Evolutionary conservation across 2,113 vertebrate species (phyloP).

Genomic region (Cariama cristata): DNA sequence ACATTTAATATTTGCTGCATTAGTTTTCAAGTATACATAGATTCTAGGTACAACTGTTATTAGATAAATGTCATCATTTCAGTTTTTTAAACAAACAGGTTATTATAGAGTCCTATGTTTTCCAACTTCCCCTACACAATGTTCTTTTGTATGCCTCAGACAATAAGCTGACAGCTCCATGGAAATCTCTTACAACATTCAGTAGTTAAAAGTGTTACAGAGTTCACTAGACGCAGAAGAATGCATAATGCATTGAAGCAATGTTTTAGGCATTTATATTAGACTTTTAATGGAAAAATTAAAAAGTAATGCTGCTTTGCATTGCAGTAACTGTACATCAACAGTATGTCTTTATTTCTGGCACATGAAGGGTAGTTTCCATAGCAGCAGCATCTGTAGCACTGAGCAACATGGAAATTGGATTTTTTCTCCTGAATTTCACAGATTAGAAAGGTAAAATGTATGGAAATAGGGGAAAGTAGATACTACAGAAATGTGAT

Average conservation of each 20-base stretch:
- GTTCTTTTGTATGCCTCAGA: constrained; percentile 51
- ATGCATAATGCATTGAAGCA: constrained; percentile 61
- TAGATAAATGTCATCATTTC: constrained; percentile 45
- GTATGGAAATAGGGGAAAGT: background rate
- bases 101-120: constrained; percentile 12
- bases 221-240: constrained; percentile 33
- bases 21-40: background rate
- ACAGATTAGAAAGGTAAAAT: constrained; percentile 28
- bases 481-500: background rate
- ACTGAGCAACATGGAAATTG: constrained; percentile 44
- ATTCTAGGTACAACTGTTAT: background rate
- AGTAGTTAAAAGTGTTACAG: constrained; percentile 23
- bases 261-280: constrained; percentile 64
- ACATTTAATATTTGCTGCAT: background rate
- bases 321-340: constrained; percentile 57
- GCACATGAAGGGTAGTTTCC: constrained; percentile 68
- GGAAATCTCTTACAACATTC: constrained; percentile 9
- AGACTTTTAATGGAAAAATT: constrained; percentile 70
- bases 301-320: constrained; percentile 72
- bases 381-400: constrained; percentile 67
- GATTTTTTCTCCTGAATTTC: constrained; percentile 21
- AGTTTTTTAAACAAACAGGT: constrained; percentile 40
- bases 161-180: constrained; percentile 51
- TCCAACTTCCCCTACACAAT: constrained; percentile 24
- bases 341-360: constrained; percentile 68